These are phyloP conservation scores for Poecilia latipinna DNA, from an alignment of 2,113 vertebrate species.

Conservation along the genomic window DNA sequence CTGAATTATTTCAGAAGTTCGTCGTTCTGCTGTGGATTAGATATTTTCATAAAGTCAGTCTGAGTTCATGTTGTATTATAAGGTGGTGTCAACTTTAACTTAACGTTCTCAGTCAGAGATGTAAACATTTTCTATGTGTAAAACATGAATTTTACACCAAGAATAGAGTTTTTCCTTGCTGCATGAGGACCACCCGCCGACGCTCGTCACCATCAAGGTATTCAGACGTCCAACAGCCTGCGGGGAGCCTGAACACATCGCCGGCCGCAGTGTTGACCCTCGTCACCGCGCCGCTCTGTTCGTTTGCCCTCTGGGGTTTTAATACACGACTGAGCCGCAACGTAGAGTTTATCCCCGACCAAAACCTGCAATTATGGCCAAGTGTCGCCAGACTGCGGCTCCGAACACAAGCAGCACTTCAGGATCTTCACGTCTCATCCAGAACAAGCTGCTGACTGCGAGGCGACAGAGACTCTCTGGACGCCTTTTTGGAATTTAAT, in stretches of 20 bases:
- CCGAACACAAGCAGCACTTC: conserved; percentile 15
- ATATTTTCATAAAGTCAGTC: no score
- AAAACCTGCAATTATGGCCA: conserved; percentile 66
- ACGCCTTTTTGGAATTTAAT: neutral
- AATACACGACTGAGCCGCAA: conserved; percentile 53
- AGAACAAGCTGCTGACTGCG: neutral
- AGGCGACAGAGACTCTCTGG: neutral
- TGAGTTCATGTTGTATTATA: no score
- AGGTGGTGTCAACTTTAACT: neutral
- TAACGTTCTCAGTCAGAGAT: neutral
- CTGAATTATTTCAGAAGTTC: no score
- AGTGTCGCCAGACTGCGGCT: conserved; percentile 49
- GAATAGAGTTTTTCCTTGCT: neutral
- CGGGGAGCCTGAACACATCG: conserved; percentile 51
- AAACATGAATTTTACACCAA: neutral
- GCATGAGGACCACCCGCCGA: conserved; percentile 20
- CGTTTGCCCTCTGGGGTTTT: conserved; percentile 31
- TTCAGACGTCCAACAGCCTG: conserved; percentile 49
- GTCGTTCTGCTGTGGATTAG: no score
- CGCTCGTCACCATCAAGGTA: conserved; percentile 23
- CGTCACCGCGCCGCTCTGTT: conserved; percentile 38
- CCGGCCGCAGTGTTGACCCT: conserved; percentile 56
- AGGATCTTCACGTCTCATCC: neutral
- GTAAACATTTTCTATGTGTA: neutral
- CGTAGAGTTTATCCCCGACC: conserved; percentile 64